Evolutionary conservation across 2,113 vertebrate species (phyloP).

Genomic region (Engraulis encrasicolus): DNA sequence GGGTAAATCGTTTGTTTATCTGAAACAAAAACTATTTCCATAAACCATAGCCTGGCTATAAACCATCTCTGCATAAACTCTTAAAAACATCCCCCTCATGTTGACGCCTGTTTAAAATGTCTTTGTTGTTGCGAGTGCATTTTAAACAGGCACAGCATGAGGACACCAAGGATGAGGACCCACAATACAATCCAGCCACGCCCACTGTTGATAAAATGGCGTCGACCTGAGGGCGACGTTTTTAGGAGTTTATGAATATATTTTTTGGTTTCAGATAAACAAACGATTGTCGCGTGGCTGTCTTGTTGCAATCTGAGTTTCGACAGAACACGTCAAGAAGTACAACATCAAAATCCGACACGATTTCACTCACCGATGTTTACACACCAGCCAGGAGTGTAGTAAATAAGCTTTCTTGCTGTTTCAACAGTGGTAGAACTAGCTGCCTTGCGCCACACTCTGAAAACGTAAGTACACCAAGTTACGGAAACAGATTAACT

Average conservation of each 20-base stretch:
- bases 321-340: neutral
- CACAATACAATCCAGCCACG: neutral
- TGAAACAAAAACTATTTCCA: too few relatives aligned
- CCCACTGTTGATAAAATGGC: slow-evolving; percentile 9
- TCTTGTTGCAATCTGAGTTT: neutral
- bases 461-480: neutral
- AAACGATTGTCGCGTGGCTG: neutral
- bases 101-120: too few relatives aligned
- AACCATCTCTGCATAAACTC: too few relatives aligned
- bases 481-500: neutral
- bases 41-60: too few relatives aligned
- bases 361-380: neutral
- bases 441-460: neutral
- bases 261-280: neutral
- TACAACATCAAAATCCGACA: neutral
- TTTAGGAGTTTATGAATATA: neutral
- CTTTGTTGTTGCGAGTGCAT: too few relatives aligned
- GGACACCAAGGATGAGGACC: neutral
- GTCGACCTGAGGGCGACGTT: neutral
- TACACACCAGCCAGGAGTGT: neutral
- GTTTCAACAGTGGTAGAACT: too few relatives aligned
- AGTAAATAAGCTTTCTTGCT: neutral
- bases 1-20: too few relatives aligned
- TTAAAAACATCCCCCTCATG: too few relatives aligned
- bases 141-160: neutral